Evolutionary conservation across 2,797 vertebrate species (phyloP).

Genomic region (Cygnus olor): DNA sequence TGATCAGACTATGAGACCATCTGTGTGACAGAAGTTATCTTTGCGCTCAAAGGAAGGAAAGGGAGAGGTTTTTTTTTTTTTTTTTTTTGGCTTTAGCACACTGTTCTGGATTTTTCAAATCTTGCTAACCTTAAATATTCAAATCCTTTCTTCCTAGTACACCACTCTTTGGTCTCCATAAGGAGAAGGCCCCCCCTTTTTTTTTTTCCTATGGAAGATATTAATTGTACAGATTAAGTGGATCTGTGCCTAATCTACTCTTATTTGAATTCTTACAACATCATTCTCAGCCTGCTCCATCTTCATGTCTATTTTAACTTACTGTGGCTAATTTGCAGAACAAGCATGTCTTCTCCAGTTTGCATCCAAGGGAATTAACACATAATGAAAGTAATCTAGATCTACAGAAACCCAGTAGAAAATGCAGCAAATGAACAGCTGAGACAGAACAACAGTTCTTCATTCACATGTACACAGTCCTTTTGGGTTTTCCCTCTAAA

Average conservation of each 20-base stretch:
- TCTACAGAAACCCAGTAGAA: slow-evolving; percentile 9
- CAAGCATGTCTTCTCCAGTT: neutral
- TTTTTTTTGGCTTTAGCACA: neutral
- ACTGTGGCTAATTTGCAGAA: slow-evolving; percentile 15
- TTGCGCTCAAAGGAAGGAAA: neutral
- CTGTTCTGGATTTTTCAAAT: neutral
- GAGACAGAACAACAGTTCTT: neutral
- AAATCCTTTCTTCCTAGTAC: neutral
- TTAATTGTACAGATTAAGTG: neutral
- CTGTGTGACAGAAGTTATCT: neutral
- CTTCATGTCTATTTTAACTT: slow-evolving; percentile 12
- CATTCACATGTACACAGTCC: neutral
- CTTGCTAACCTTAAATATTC: neutral
- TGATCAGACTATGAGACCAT: neutral
- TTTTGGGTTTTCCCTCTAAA: neutral
- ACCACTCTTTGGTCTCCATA: neutral
- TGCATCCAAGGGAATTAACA: neutral
- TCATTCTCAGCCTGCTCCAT: neutral
- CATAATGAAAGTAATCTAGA: slow-evolving; percentile 1
- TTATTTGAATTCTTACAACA: neutral
- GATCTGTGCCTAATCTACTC: neutral
- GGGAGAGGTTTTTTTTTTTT: neutral
- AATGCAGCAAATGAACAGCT: neutral
- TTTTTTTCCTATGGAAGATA: neutral
- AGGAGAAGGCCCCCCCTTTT: neutral